Percentiles rank a stretch among this genome's conserved stretches.
Evolutionary conservation across 2,113 vertebrate species (phyloP).

Genomic region (Tetrao urogallus): DNA sequence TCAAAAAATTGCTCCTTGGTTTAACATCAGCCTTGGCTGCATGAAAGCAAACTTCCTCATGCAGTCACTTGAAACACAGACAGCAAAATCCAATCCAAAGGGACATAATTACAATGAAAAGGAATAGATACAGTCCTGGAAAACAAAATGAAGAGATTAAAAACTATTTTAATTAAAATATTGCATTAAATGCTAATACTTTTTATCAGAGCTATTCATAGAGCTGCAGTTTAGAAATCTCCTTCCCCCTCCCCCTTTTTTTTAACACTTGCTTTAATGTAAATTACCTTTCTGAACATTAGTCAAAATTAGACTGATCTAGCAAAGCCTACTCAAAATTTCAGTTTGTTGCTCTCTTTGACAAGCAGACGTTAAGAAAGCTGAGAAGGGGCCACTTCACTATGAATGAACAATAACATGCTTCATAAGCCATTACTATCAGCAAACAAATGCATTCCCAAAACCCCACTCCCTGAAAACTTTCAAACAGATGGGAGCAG

Average conservation of each 20-base stretch:
- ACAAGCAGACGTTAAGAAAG: not conserved
- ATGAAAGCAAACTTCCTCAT: accelerated
- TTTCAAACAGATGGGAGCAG: constrained; percentile 5
- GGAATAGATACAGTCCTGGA: not conserved
- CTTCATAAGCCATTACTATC: not conserved
- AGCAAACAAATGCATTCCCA: not conserved
- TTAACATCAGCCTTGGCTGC: not conserved
- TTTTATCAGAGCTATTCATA: not conserved
- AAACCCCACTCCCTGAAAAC: not conserved
- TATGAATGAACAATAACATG: not conserved
- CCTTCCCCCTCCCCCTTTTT: not conserved
- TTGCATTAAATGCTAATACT: not conserved
- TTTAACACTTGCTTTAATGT: not conserved
- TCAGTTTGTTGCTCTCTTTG: not conserved
- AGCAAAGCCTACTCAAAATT: not conserved
- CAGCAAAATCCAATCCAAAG: not conserved
- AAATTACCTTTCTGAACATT: not conserved
- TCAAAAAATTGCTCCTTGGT: not conserved
- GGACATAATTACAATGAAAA: not conserved
- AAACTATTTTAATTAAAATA: not conserved
- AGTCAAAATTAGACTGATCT: not conserved
- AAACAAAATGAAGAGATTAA: not conserved
- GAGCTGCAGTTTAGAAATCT: not conserved
- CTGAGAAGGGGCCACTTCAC: not conserved
- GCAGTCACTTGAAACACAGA: not conserved